These are phyloP conservation scores for Hedya salicella DNA, from an alignment of 2,888 invertebrate species.

Conservation along the genomic window DNA sequence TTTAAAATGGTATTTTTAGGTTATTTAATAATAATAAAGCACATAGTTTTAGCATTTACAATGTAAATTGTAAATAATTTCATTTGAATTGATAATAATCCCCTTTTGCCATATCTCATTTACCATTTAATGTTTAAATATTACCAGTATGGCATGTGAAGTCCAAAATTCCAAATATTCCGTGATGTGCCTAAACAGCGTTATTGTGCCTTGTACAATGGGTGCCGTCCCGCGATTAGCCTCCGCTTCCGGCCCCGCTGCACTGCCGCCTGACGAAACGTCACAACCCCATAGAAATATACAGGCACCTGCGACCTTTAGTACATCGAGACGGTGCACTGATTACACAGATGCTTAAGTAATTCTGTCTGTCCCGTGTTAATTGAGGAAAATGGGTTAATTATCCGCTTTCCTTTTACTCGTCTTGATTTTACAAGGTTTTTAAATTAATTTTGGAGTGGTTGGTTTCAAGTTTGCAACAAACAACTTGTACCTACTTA, in stretches of 20 bases:
- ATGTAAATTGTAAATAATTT: too few relatives aligned
- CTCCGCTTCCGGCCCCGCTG: slow-evolving; percentile 47
- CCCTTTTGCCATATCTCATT: too few relatives aligned
- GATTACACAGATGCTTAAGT: slow-evolving; percentile 76
- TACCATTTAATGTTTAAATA: too few relatives aligned
- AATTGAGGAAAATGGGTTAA: slow-evolving; percentile 79
- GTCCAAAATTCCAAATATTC: slow-evolving; percentile 28
- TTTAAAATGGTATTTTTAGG: too few relatives aligned
- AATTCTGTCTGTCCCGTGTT: slow-evolving; percentile 75
- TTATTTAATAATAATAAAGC: too few relatives aligned
- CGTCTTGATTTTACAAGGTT: slow-evolving; percentile 29
- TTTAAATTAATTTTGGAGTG: slow-evolving; percentile 19
- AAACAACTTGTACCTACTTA: neutral
- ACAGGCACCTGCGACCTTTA: neutral
- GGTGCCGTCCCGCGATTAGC: slow-evolving; percentile 47
- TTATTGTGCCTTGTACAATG: slow-evolving; percentile 56
- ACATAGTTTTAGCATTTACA: too few relatives aligned
- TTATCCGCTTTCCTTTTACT: slow-evolving; percentile 77
- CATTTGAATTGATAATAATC: too few relatives aligned
- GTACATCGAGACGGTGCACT: slow-evolving; percentile 46
- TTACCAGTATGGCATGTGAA: too few relatives aligned
- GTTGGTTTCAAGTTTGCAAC: neutral
- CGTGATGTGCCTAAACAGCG: slow-evolving; percentile 16
- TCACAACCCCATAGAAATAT: neutral
- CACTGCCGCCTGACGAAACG: slow-evolving; percentile 24